A percentile compares a stretch with the other conserved stretches of the same genome.
These are phyloP conservation scores for Tetramorium simillimum DNA, from an alignment of 1,140 invertebrate species.

Conservation along the genomic window DNA sequence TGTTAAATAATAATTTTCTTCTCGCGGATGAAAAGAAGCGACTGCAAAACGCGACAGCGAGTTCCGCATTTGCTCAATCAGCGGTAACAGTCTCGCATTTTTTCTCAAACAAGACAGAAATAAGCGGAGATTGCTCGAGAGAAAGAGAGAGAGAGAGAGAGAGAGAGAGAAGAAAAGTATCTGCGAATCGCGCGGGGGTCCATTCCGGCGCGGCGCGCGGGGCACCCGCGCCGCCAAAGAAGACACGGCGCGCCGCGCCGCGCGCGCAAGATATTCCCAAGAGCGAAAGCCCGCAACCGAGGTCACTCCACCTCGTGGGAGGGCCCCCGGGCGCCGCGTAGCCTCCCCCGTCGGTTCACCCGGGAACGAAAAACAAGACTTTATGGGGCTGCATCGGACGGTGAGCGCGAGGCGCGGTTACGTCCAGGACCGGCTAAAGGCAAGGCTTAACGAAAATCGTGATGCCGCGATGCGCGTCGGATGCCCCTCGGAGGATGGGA, in stretches of 20 bases:
- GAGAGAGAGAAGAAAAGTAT: background rate
- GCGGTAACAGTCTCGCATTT: conserved; percentile 6
- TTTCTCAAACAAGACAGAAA: background rate
- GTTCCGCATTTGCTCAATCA: conserved; percentile 6
- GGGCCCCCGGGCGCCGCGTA: conserved; percentile 83
- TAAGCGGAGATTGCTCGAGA: background rate
- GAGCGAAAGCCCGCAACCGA: conserved; percentile 80
- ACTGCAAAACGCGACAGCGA: background rate
- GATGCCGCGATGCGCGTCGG: conserved; percentile 3
- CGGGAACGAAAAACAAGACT: conserved; percentile 80
- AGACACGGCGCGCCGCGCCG: conserved; percentile 64
- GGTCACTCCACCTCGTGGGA: conserved; percentile 85
- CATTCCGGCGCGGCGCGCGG: conserved; percentile 28
- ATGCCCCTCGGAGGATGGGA: background rate
- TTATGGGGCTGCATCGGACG: conserved; percentile 73
- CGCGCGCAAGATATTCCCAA: conserved; percentile 80
- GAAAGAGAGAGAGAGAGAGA: background rate
- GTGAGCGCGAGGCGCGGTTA: conserved; percentile 64
- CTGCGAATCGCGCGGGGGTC: conserved; percentile 59
- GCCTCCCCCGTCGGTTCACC: conserved; percentile 75
- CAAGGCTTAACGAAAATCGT: conserved; percentile 58
- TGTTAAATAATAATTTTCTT: background rate
- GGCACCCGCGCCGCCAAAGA: conserved; percentile 71
- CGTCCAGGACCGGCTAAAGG: conserved; percentile 71
- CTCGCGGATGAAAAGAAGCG: background rate